These are phyloP conservation scores for Episyrphus balteatus DNA, from an alignment of 1,140 invertebrate species.

Conservation along the genomic window DNA sequence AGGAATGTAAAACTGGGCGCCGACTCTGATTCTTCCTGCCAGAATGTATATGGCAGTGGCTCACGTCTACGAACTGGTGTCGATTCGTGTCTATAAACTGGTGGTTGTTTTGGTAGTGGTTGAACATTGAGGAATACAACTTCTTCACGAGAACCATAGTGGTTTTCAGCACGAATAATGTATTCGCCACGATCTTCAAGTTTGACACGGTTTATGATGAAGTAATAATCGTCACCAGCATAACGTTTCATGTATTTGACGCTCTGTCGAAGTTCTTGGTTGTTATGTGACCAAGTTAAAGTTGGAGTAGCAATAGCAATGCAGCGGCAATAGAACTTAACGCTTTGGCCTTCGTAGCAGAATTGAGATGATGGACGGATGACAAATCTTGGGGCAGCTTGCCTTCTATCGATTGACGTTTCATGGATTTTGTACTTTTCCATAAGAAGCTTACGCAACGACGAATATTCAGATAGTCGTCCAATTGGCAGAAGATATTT, in stretches of 20 bases:
- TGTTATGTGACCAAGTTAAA: constrained; percentile 91
- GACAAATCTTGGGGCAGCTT: constrained; percentile 95
- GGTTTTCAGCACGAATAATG: constrained; percentile 93
- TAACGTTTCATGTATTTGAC: constrained; percentile 99
- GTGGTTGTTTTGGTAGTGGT: constrained; percentile 72
- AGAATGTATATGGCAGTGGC: constrained; percentile 60
- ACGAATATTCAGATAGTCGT: constrained; percentile 91
- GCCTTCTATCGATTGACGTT: constrained; percentile 88
- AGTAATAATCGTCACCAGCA: constrained; percentile 89
- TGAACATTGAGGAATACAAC: constrained; percentile 96
- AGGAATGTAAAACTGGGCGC: constrained; percentile 95
- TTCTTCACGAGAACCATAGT: constrained; percentile 93
- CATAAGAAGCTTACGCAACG: constrained; percentile 88
- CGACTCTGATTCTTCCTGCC: constrained; percentile 79
- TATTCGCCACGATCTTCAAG: constrained; percentile 94
- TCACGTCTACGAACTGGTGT: constrained; percentile 61
- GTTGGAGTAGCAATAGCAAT: constrained; percentile 90
- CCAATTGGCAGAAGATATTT: constrained; percentile 90
- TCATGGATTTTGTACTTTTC: constrained; percentile 97
- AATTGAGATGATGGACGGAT: constrained; percentile 91
- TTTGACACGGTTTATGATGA: constrained; percentile 93
- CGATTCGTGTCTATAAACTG: constrained; percentile 63
- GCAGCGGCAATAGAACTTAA: constrained; percentile 93
- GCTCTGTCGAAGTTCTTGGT: constrained; percentile 87
- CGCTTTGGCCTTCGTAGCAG: constrained; percentile 93